Base-by-base conservation (phyloP, 2,888 invertebrate genomes). In the Gandaritis pyraliata region DNA sequence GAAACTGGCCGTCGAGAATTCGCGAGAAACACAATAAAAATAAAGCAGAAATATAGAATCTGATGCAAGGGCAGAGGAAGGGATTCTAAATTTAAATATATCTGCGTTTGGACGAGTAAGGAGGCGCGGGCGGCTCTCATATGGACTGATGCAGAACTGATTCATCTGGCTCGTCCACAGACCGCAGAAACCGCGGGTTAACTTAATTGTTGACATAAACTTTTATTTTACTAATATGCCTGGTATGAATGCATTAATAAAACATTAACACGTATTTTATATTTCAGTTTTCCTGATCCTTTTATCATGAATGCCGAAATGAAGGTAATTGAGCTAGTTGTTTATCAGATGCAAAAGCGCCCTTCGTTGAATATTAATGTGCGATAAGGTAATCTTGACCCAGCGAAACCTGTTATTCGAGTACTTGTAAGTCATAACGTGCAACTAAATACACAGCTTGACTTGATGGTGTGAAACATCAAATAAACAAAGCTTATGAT, bases 71-170 rank as follows among this genome's bases (percentile, higher is more conserved):
- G 85, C 83, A 77, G 72, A 77, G 77, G 79, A 78, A 85, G 81
- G 83, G 81, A 83, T 86, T 88, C 87, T 89, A 89, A 89, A 86
- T 90, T 88, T 90, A 90, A 90, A 88, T 88, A 80, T 80, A 75
- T 81, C 77, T 85, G 79, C 80, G 56, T 83, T 84, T 78, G 82
- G 73, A 71, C 81, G 81, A 77, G 74, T 76, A 80, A 80, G 69
- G 77, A 83, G 80, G 88, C 90, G 89, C 91, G 91, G 70, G 89
- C 91, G 88, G 74, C 85, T 85, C 83, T 83, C 81, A 78, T 90
- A 90, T 90, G 85, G 87, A 80, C 89, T 89, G 86, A 88, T 86
- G 82, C 83, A 81, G 79, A 79, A 91, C 92, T 92, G 91, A 91
- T 86, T 90, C 92, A 90, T 85, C 82, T 80, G 81, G 64, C 70